These are phyloP conservation scores for Isurus oxyrinchus DNA, from an alignment of 2,113 vertebrate species.

Conservation along the genomic window DNA sequence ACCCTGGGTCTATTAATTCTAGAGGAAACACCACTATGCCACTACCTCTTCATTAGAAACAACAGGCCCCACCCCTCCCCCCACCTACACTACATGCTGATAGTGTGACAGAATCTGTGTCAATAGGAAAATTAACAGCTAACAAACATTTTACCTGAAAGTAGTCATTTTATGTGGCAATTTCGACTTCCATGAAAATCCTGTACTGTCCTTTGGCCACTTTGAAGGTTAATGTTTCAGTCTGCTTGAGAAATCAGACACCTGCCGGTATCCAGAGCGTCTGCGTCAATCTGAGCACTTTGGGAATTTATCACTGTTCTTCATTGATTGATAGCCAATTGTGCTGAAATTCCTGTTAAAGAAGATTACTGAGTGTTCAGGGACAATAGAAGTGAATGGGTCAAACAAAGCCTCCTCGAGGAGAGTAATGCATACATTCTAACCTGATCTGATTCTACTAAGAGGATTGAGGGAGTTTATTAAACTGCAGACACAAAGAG, in stretches of 20 bases:
- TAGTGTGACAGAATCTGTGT: background rate
- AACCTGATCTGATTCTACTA: background rate
- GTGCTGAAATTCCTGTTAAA: constrained; percentile 17
- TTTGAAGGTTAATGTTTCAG: constrained; percentile 3
- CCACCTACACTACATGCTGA: background rate
- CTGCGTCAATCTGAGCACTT: background rate
- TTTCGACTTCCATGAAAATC: background rate
- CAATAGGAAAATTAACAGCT: background rate
- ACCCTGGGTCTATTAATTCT: too few species aligned
- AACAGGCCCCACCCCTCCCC: too few species aligned
- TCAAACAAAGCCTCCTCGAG: background rate
- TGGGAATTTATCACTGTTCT: background rate
- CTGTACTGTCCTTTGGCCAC: background rate
- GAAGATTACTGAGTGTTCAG: background rate
- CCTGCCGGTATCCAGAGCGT: background rate
- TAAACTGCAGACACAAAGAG: background rate
- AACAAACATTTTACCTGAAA: background rate
- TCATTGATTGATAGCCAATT: background rate
- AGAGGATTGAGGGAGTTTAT: constrained; percentile 11
- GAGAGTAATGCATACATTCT: background rate
- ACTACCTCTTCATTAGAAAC: too few species aligned
- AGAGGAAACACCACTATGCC: too few species aligned
- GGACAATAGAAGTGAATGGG: background rate
- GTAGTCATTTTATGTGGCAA: background rate
- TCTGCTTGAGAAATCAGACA: background rate